Evolutionary conservation across 2,797 vertebrate genomes (phyloP).

Genomic region (Acipenser transmontanus): DNA sequence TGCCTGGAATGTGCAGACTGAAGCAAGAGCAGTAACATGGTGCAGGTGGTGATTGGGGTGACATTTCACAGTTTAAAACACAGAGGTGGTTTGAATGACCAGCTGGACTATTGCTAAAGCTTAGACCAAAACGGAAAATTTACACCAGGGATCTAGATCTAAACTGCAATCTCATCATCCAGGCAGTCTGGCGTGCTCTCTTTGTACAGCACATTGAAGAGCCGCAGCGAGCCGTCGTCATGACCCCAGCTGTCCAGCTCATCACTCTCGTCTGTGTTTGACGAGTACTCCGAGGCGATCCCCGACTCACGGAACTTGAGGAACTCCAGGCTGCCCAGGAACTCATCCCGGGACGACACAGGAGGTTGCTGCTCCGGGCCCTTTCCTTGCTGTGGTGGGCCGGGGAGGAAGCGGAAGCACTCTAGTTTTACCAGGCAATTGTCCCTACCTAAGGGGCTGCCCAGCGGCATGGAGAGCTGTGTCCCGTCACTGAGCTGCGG

Average conservation of each 20-base stretch:
- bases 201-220: constrained; percentile 77
- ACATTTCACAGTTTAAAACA: constrained; percentile 8
- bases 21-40: not conserved
- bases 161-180: constrained; percentile 86
- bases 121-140: not conserved
- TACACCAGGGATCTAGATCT: constrained; percentile 14
- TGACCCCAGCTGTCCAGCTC: constrained; percentile 84
- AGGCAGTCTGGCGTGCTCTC: constrained; percentile 79
- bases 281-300: constrained; percentile 88
- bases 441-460: constrained; percentile 94
- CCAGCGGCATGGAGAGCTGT: constrained; percentile 58
- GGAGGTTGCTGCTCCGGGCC: constrained; percentile 38
- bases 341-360: constrained; percentile 35
- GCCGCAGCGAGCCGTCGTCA: constrained; percentile 68
- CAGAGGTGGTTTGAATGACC: constrained; percentile 3
- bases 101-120: constrained; percentile 15
- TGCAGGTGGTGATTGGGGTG: not conserved
- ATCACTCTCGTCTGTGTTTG: constrained; percentile 88
- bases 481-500: constrained; percentile 57
- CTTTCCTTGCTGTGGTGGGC: constrained; percentile 45
- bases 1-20: not conserved
- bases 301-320: constrained; percentile 87
- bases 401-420: constrained; percentile 82
- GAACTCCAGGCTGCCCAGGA: constrained; percentile 75
- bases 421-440: constrained; percentile 87